These are phyloP conservation scores for Carabus problematicus DNA, from an alignment of 2,888 invertebrate genomes.

Conservation along the genomic window DNA sequence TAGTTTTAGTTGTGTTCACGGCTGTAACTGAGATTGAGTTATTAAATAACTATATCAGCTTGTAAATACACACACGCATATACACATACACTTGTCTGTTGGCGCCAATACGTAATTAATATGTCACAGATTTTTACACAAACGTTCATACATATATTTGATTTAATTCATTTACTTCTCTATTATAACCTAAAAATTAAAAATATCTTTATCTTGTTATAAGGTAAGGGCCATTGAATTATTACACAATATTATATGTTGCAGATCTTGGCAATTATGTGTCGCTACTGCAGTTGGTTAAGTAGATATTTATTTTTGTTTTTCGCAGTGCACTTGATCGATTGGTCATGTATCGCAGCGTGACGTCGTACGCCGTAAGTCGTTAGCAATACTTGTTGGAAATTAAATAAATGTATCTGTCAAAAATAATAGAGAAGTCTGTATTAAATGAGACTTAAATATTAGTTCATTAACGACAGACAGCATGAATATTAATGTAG, in stretches of 20 bases:
- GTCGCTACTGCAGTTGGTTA: constrained; percentile 8
- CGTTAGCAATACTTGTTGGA: constrained; percentile 22
- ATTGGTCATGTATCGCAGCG: constrained; percentile 16
- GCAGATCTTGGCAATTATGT: constrained; percentile 18
- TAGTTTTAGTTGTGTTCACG: not conserved
- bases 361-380: constrained; percentile 24
- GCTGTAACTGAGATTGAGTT: too few relatives aligned
- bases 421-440: constrained; percentile 30
- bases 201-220: too few relatives aligned
- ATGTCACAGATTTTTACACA: constrained; percentile 25
- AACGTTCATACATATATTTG: too few relatives aligned
- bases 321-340: constrained; percentile 13
- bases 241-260: too few relatives aligned
- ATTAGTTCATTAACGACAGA: constrained; percentile 23
- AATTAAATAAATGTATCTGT: constrained; percentile 36
- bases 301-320: not conserved
- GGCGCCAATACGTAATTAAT: constrained; percentile 19
- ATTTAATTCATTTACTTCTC: too few relatives aligned
- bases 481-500: too few relatives aligned
- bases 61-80: too few relatives aligned
- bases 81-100: too few relatives aligned
- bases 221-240: too few relatives aligned
- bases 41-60: too few relatives aligned
- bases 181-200: too few relatives aligned
- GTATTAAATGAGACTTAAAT: constrained; percentile 27